Base-by-base conservation (phyloP, 2,113 vertebrate genomes). In the Megaceryle maxima region DNA sequence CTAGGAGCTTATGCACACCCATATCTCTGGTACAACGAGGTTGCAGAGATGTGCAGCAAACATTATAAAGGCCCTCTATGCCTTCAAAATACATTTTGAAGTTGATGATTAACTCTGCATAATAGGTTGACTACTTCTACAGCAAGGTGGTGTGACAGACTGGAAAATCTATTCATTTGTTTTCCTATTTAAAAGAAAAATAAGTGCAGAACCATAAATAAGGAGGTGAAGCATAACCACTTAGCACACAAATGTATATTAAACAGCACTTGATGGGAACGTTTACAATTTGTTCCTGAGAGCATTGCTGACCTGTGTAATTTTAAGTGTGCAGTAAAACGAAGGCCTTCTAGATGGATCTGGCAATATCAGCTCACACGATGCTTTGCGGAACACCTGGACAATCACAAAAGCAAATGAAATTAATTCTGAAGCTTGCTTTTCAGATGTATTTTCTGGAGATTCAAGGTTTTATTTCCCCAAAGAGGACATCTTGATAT, bases 181-280 rank as follows among this genome's bases (percentile, higher is more conserved):
- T 90, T 92, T 70, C 75, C 29, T 83, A 51, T 90, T 81, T 86
- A 70, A 75, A 95, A 94, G 29, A 79, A 88, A 95, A 96, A 78
- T 51, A 94, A 89, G 39, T 82, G 46, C 39, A 87, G 77, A 81
- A 87, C 46, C 37, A n/a, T 84, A 94, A 94, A 78, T 56, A 84
- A 92, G 60, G 50, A 83, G 46, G 60, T 67, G 55, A 93, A 83
- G 63, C 76, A 64, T 53, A 76, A 64, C 56, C 64, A 44, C 78
- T 94, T 87, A 77, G 63, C 76, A 75, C 85, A 83, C 25, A 81
- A 90, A 90, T 43, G 31, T 7, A 2, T 85, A 56, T 76, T 91
- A 90, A 90, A 55, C 64, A 90, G 41, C n/a, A 63, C 19, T 95
- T 46, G 46, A 78, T 76, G 51, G 37, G 44, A 90, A 77, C 2